Evolutionary conservation across 2,888 invertebrate genomes (phyloP), one percentile per base, ranked within the genome.

Genomic region (Callimorpha dominula): DNA sequence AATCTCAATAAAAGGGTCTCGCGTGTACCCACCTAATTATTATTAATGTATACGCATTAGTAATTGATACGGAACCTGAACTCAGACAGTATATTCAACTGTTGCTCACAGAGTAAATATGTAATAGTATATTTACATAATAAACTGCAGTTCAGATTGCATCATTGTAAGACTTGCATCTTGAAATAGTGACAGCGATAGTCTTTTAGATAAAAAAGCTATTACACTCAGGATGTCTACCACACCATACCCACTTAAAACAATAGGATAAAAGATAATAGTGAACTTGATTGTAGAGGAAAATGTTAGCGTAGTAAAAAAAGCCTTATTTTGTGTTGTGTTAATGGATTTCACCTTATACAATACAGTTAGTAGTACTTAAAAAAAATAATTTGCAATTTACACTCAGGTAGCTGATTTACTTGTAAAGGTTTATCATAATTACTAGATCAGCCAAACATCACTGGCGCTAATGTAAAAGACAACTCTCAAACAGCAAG

Each of bases 1-100:
- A 54, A 81, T 76, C 74, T 79, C 78, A 80, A 86, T 86, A 78
- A 78, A 83, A 85, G 89, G 88, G 86, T 78, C 78, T 78, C 74
- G 69, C 75, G 76, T 77, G 71, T 79, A 76, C 72, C 67, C 68
- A 68, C 70, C 66, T 71, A 70, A 80, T 81, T 81, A 80, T 82
- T 83, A 81, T 79, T 84, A 83, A 75, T 60, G 31, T 60, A 14
- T 75, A 72, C 71, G 70, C 73, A 76, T 70, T 75, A 76, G 76
- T 78, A 76, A 82, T 63, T 75, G 77, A 78, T 79, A 80, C 73
- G 63, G 66, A 72, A 65, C 43, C 66, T 20, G n/a, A 71, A 73
- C 31, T 31, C 54, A 31, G 50, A 12, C 31, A 31, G 60, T 14
- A 5, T 7, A 54, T 65, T 31, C 0, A 1, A 4, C 5, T 60